Base-by-base conservation (phyloP, 2,888 invertebrate species). In the Drosophila flavopinicola region DNA sequence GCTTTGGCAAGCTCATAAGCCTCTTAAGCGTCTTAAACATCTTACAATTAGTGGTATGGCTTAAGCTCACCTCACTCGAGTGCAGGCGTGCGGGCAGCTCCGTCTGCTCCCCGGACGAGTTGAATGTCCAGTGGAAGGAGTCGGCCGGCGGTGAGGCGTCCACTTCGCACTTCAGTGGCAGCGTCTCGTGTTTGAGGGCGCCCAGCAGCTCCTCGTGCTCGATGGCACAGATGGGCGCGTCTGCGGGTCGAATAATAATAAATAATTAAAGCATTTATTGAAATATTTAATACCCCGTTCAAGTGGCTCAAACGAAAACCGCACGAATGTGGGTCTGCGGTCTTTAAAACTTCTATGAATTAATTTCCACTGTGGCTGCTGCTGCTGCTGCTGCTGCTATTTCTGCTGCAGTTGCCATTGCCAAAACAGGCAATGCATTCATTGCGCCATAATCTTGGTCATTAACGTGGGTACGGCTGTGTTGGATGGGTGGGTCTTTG, bases 121-220 rank as follows among this genome's bases (percentile, higher is more conserved):
- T 97, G 93, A 97, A 97, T 75, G 96, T 96, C 97, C 97, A 97
- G 88, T 96, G 95, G 92, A 97, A 97, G 87, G 95, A 94, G 85
- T 95, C 94, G 57, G 95, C 93, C 6, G 96, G 94, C n/a, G 97
- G 97, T 89, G 97, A 96, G 77, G 97, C 95, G 88, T 97, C 96
- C 72, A 97, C 96, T 72, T 96, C 95, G 90, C 97, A 97, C 89
- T 95, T 94, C 73, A 97, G 92, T 54, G 94, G 94, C 57, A 97
- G 94, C n/a, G 96, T 96, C 92, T 97, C 97, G 90, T 96, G 96
- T 91, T 96, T 96, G 82, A 97, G 92, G 45, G 97, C 97, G 1
- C 97, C 97, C 82, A 96, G 94, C 47, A 97, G 93, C 89, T 96
- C 96, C 85, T 96, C 95, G 74, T 94, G 94, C 73, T 95, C 94